Evolutionary conservation across 2,797 vertebrate species (phyloP).

Genomic region (Phrynocephalus guinanensis): DNA sequence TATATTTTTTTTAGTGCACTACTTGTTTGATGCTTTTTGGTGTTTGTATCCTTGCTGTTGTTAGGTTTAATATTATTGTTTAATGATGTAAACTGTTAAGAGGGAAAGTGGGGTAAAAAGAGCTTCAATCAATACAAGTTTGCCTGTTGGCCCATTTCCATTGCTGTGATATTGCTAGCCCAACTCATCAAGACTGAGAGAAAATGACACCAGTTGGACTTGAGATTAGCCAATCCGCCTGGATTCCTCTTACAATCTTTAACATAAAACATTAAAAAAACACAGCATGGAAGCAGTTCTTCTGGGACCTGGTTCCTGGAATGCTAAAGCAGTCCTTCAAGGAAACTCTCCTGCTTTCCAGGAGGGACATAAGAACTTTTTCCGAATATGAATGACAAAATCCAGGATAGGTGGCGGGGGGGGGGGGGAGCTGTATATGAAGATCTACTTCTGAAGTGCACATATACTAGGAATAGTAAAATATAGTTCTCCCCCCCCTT

Average conservation of each 20-base stretch:
- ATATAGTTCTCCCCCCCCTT: neutral
- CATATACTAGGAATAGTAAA: neutral
- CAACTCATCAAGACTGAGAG: neutral
- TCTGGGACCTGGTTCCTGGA: neutral
- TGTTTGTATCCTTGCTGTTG: no score
- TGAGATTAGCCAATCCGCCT: neutral
- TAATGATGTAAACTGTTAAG: no score
- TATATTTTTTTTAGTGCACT: no score
- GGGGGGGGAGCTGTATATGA: neutral
- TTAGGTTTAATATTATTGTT: no score
- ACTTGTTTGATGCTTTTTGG: no score
- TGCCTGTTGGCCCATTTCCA: no score
- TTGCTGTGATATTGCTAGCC: neutral
- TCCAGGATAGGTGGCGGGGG: neutral
- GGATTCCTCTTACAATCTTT: neutral
- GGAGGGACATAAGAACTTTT: neutral
- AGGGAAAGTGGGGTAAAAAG: no score
- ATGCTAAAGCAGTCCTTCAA: conserved; percentile 10
- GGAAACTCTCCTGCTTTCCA: conserved; percentile 5
- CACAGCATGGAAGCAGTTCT: neutral
- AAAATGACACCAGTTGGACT: neutral
- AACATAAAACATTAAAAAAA: conserved; percentile 13
- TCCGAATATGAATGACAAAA: neutral
- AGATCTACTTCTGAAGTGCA: neutral
- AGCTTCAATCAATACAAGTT: no score